Percentiles rank a stretch among this genome's conserved stretches.
Evolutionary conservation across 2,113 vertebrate genomes (phyloP).

Genomic region (Setophaga coronata): DNA sequence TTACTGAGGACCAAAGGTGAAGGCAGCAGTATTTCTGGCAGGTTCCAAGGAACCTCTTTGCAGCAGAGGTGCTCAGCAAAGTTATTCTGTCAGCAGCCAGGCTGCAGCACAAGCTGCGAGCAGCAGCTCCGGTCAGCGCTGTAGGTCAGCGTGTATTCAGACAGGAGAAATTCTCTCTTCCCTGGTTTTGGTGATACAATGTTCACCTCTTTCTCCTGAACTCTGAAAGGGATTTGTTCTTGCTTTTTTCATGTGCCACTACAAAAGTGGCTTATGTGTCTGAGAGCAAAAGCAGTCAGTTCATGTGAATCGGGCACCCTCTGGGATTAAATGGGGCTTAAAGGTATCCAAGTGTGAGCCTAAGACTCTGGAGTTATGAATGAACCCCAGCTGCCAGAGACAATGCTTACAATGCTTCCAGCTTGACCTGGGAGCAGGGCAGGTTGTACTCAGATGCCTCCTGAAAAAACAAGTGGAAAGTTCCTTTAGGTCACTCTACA

Average conservation of each 20-base stretch:
- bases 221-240: not conserved
- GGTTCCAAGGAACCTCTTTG: not conserved
- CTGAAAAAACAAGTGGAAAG: not conserved
- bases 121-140: not conserved
- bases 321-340: not conserved
- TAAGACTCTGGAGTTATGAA: not conserved
- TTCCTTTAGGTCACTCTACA: not conserved
- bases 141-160: not conserved
- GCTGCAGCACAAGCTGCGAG: not conserved
- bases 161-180: not conserved
- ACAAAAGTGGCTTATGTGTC: not conserved
- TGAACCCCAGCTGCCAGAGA: not conserved
- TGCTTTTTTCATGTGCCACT: not conserved
- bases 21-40: not conserved
- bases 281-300: not conserved
- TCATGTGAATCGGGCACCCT: not conserved
- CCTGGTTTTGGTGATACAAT: not conserved
- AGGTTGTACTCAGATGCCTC: not conserved
- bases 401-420: not conserved
- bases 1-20: not conserved
- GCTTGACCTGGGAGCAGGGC: not conserved
- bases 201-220: not conserved
- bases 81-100: not conserved
- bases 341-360: not conserved
- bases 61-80: not conserved